Base-by-base conservation (phyloP, 2,888 invertebrate genomes). In the Neoitamus cyanurus region DNA sequence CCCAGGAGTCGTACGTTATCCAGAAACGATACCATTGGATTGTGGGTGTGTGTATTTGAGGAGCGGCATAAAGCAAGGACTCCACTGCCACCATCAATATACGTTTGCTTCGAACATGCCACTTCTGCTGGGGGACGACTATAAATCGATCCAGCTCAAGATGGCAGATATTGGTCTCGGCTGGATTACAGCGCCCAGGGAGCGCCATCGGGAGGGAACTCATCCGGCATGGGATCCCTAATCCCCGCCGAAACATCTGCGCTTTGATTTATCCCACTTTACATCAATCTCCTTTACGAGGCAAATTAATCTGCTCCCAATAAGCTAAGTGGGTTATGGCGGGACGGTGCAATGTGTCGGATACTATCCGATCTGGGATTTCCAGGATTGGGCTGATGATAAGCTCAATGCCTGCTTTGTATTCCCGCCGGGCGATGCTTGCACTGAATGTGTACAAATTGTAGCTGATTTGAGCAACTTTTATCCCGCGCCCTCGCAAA, bases 261-360 rank as follows among this genome's bases (percentile, higher is more conserved):
- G 25, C 42, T 30, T 75, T 75, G 75, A 75, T 75, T 75, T 42
- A 75, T 75, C 28, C 42, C 75, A 75, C 34, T 75, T 42, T 75
- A 42, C 42, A 75, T 75, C 37, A 75, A 42, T 75, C 42, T 30
- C 42, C 28, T 36, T 75, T 20, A 75, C n/a, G 75, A 42, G 75
- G 13, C n/a, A 42, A 75, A 75, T 73, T 73, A 73, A 75, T 42
- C 42, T 75, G 11, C 20, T 75, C n/a, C 13, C 75, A 75, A 37
- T 42, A 75, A 75, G 42, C 15, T 75, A 42, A 73, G 36, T 37
- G 58, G 58, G 58, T 58, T 58, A 58, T 58, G 15, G 15, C 25
- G 20, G 15, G 58, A 58, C 58, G 58, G 20, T 9, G 25, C 58
- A 58, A 58, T 25, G 15, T 20, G 25, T 58, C 15, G 58, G 42